A percentile compares a stretch with the other conserved stretches of the same genome.
Conservation (phyloP, 1,140 invertebrate genomes). For the Tribolium castaneum region DNA sequence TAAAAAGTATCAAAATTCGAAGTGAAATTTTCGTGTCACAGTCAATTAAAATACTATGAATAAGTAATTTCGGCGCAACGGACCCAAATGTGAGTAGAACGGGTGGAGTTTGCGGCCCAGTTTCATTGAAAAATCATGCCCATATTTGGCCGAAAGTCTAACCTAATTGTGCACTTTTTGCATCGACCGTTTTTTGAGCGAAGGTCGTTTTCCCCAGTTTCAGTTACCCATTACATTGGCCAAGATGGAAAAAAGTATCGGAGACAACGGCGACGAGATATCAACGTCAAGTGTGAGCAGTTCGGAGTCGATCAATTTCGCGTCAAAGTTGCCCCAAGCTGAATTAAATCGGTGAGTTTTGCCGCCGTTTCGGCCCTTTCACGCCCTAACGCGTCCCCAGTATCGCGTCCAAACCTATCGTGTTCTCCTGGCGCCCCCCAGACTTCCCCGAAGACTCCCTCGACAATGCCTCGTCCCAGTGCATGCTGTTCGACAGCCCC, state of each 20-base stretch:
- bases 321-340: neutral
- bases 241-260: conserved; percentile 20
- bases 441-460: conserved; percentile 6
- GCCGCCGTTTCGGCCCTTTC: neutral
- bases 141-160: conserved; percentile 32
- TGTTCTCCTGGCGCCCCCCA: conserved; percentile 11
- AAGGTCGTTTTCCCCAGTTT: conserved; percentile 28
- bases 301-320: neutral
- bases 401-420: conserved; percentile 2
- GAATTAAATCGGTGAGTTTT: conserved; percentile 39
- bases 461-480: conserved; percentile 4
- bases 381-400: neutral
- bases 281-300: conserved; percentile 22
- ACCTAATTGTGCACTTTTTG: conserved; percentile 22
- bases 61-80: conserved; percentile 11
- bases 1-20: conserved; percentile 48
- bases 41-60: conserved; percentile 20
- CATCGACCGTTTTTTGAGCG: conserved; percentile 7
- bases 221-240: conserved; percentile 1
- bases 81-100: conserved; percentile 17
- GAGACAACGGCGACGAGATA: conserved; percentile 7
- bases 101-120: neutral
- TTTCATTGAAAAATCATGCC: conserved; percentile 3
- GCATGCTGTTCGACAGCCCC: neutral
- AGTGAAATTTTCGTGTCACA: conserved; percentile 45